phyloP scores from a whole-genome alignment of 2,888 invertebrate genomes.

The Acheta domesticus region DNA sequence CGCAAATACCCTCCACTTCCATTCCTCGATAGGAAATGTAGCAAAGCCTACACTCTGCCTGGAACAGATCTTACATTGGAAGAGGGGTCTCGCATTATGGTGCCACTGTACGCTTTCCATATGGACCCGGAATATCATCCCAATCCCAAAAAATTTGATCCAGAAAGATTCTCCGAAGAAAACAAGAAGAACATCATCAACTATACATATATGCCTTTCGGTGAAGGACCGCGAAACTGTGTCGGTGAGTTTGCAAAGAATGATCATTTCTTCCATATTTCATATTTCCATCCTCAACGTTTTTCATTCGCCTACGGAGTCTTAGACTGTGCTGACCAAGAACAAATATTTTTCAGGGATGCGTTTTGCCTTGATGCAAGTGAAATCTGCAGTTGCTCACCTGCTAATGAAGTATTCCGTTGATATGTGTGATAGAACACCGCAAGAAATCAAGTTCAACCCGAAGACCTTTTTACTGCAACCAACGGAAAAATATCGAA shows the following conservation, averaged over 20 bases:
- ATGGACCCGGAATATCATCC: slow-evolving; percentile 21
- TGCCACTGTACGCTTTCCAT: not conserved
- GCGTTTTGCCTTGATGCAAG: too few relatives aligned
- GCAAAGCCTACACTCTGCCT: slow-evolving; percentile 39
- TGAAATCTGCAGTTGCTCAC: too few relatives aligned
- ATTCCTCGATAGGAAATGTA: slow-evolving; percentile 43
- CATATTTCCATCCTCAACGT: too few relatives aligned
- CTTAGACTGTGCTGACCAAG: too few relatives aligned
- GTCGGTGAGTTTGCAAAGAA: slow-evolving; percentile 24
- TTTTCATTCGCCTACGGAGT: too few relatives aligned
- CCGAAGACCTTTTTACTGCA: too few relatives aligned
- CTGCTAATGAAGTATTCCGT: too few relatives aligned
- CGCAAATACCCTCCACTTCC: slow-evolving; percentile 21
- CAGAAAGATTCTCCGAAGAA: slow-evolving; percentile 29
- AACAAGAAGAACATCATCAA: slow-evolving; percentile 26
- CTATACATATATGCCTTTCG: slow-evolving; percentile 28
- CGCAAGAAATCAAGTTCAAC: too few relatives aligned
- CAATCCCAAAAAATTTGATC: slow-evolving; percentile 27
- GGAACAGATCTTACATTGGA: not conserved
- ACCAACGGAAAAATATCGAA: too few relatives aligned
- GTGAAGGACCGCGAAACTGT: slow-evolving; percentile 29
- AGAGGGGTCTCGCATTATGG: not conserved
- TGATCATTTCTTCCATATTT: too few relatives aligned
- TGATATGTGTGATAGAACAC: too few relatives aligned
- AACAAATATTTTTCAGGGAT: too few relatives aligned